phyloP scores from a whole-genome alignment of 1,140 invertebrate species.

The Coenobita brevimanus region DNA sequence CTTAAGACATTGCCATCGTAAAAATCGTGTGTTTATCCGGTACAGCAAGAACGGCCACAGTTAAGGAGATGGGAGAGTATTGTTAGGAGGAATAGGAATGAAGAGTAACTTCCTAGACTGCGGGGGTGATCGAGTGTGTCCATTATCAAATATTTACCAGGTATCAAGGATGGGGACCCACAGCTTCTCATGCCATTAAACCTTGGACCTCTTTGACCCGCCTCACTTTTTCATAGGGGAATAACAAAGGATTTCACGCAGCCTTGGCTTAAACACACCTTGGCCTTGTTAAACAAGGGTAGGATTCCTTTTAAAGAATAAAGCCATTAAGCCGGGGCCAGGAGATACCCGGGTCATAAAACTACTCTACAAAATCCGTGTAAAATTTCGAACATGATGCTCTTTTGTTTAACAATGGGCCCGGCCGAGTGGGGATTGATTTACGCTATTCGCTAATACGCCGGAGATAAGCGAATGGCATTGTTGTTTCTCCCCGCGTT shows the following conservation, averaged over 20 bases:
- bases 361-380: constrained; percentile 58
- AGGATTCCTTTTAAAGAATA: constrained; percentile 61
- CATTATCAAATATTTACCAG: not conserved
- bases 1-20: no score
- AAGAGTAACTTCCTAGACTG: no score
- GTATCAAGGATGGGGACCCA: not conserved
- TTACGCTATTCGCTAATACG: constrained; percentile 55
- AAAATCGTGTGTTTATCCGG: no score
- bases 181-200: constrained; percentile 31
- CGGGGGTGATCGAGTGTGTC: not conserved
- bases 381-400: constrained; percentile 32
- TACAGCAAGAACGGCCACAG: no score
- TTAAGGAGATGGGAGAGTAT: no score
- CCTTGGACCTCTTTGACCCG: constrained; percentile 11
- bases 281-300: constrained; percentile 47
- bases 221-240: constrained; percentile 16
- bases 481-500: constrained; percentile 44
- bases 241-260: constrained; percentile 48
- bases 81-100: no score
- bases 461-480: constrained; percentile 44
- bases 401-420: constrained; percentile 56
- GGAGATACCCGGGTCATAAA: constrained; percentile 45
- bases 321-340: constrained; percentile 53
- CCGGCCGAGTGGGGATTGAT: constrained; percentile 34
- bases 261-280: constrained; percentile 38